phyloP scores from a whole-genome alignment of 1,140 invertebrate genomes.

The Apis cerana region DNA sequence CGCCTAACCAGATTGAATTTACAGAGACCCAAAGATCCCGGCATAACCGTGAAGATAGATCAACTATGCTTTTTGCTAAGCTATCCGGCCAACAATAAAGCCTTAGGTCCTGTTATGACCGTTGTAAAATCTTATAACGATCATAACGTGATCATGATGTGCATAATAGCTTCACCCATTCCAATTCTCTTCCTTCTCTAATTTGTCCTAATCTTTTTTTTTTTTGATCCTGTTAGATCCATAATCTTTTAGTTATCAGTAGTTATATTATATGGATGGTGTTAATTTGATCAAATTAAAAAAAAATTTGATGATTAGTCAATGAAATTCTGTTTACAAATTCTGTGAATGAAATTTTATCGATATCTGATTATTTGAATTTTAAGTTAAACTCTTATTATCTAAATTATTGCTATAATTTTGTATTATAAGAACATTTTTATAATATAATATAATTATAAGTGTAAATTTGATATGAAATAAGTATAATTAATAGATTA shows the following conservation, averaged over 20 bases:
- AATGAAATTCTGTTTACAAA: no score
- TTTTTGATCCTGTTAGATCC: conserved; percentile 21
- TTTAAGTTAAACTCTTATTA: no score
- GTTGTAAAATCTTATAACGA: conserved; percentile 76
- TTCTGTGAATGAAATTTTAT: no score
- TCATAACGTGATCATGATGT: conserved; percentile 74
- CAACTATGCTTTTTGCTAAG: conserved; percentile 36
- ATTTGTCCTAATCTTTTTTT: background rate
- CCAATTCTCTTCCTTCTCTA: conserved; percentile 27
- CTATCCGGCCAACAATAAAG: conserved; percentile 63
- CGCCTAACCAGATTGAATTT: conserved; percentile 44
- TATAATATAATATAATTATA: no score
- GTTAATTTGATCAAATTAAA: background rate
- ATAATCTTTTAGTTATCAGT: background rate
- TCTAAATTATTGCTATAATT: no score
- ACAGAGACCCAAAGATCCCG: conserved; percentile 27
- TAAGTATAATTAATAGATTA: no score
- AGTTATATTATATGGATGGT: background rate
- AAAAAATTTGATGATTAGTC: background rate
- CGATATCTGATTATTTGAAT: no score
- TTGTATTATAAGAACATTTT: no score
- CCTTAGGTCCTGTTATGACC: conserved; percentile 63
- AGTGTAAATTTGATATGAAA: no score
- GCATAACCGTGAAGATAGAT: conserved; percentile 16
- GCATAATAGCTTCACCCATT: conserved; percentile 58